Conservation (phyloP, 2,113 vertebrate genomes). For the Narcine bancroftii region DNA sequence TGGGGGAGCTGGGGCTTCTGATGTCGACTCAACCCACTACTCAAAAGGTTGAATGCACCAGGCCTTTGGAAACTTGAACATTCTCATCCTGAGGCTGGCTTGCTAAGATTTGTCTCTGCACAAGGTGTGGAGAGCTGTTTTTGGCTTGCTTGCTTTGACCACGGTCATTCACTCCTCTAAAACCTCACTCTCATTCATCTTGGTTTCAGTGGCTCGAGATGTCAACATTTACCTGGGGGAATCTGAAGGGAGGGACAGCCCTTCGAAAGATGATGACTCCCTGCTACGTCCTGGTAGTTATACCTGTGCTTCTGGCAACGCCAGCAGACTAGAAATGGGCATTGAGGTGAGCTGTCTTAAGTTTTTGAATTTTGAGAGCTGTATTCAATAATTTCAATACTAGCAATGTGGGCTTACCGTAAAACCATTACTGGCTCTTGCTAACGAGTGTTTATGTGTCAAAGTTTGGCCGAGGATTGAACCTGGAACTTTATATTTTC, state of each 20-base stretch:
- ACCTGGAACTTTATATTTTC: background rate
- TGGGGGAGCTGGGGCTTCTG: too few species aligned
- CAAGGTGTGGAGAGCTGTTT: too few species aligned
- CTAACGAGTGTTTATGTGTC: background rate
- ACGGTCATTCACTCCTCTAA: background rate
- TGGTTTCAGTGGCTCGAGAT: slow-evolving; percentile 69
- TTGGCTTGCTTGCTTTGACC: too few species aligned
- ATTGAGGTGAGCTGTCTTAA: slow-evolving; percentile 63
- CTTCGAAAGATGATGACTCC: slow-evolving; percentile 80
- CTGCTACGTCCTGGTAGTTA: slow-evolving; percentile 71
- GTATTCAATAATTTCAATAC: background rate
- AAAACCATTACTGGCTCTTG: background rate
- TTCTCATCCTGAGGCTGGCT: too few species aligned
- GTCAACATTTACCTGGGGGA: slow-evolving; percentile 76
- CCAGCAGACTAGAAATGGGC: slow-evolving; percentile 64
- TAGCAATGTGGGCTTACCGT: too few species aligned
- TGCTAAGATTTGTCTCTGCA: too few species aligned
- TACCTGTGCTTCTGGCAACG: slow-evolving; percentile 73
- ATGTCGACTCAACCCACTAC: background rate
- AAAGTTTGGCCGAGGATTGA: background rate
- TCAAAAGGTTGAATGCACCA: background rate
- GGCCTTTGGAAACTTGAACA: background rate
- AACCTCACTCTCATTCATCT: slow-evolving; percentile 38
- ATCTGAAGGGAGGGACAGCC: slow-evolving; percentile 66
- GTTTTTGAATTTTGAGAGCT: background rate